A percentile compares a stretch with the other conserved stretches of the same genome.
phyloP scores from a whole-genome alignment of 2,888 invertebrate species.

The Aleiodes testaceus region DNA sequence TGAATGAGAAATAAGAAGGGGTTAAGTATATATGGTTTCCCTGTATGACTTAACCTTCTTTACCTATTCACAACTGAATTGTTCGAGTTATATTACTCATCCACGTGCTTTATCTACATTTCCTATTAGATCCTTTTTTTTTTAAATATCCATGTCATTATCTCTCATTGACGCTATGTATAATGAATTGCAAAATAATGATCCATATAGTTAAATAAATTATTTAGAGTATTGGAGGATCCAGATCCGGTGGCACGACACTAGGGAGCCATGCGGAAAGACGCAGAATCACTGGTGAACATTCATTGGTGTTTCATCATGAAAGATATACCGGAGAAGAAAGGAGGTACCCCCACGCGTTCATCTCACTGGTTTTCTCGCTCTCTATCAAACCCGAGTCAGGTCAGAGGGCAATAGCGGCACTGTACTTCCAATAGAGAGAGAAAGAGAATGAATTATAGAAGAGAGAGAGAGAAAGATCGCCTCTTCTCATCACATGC shows the following conservation, averaged over 20 bases:
- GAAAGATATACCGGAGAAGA: conserved; percentile 38
- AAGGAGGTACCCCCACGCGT: conserved; percentile 40
- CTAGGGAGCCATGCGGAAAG: conserved; percentile 65
- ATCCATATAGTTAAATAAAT: too few relatives aligned
- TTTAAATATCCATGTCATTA: too few relatives aligned
- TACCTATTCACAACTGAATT: too few relatives aligned
- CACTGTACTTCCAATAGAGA: conserved; percentile 59
- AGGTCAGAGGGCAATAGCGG: conserved; percentile 73
- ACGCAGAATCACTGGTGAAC: conserved; percentile 67
- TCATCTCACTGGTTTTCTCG: conserved; percentile 41
- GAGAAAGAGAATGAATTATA: conserved; percentile 34
- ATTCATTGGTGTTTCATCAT: conserved; percentile 34
- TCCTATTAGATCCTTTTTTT: too few relatives aligned
- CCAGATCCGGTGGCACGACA: conserved; percentile 61
- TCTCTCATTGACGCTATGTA: too few relatives aligned
- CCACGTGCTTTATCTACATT: too few relatives aligned
- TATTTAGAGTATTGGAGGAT: conserved; percentile 54
- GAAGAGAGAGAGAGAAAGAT: conserved; percentile 32
- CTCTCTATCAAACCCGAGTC: conserved; percentile 52
- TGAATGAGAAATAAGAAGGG: too few relatives aligned
- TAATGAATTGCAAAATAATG: too few relatives aligned
- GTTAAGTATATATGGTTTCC: too few relatives aligned
- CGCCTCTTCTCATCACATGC: conserved; percentile 23
- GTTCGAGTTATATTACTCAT: too few relatives aligned
- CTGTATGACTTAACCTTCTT: too few relatives aligned